Percentiles rank a stretch among this genome's conserved stretches.
phyloP scores from a whole-genome alignment of 2,888 invertebrate species.

The Ornithoptera alexandrae region DNA sequence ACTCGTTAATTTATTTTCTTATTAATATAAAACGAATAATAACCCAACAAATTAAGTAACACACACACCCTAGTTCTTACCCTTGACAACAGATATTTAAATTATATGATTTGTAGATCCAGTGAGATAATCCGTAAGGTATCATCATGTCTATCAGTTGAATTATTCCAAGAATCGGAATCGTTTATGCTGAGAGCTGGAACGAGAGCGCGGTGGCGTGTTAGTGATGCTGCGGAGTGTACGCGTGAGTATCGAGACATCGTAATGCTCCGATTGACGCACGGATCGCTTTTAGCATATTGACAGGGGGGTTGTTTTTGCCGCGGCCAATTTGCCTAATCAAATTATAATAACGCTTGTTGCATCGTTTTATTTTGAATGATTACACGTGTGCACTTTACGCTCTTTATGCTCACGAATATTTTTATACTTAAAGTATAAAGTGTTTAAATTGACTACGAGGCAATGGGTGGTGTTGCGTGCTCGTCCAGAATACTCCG shows the following conservation, averaged over 20 bases:
- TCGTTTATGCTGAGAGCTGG: slow-evolving; percentile 47
- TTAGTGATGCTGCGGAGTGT: slow-evolving; percentile 36
- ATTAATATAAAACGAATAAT: too few species aligned
- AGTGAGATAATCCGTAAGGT: slow-evolving; percentile 44
- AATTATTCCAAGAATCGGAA: slow-evolving; percentile 59
- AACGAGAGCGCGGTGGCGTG: slow-evolving; percentile 19
- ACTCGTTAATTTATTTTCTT: not conserved
- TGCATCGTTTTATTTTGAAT: not conserved
- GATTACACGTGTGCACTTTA: not conserved
- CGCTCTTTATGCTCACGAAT: not conserved
- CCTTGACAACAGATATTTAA: slow-evolving; percentile 12
- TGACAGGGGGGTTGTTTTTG: slow-evolving; percentile 8
- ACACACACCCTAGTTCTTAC: not conserved
- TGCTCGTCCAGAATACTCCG: too few species aligned
- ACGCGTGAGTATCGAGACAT: slow-evolving; percentile 65
- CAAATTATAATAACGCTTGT: slow-evolving; percentile 9
- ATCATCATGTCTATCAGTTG: slow-evolving; percentile 59
- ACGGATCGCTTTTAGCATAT: slow-evolving; percentile 43
- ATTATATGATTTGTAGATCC: slow-evolving; percentile 25
- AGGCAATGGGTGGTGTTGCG: too few species aligned
- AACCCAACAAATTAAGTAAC: not conserved
- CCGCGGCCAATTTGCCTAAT: slow-evolving; percentile 10
- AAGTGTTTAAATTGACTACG: too few species aligned
- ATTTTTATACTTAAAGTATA: not conserved
- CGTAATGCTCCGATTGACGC: slow-evolving; percentile 48